Percentiles rank a stretch among this genome's conserved stretches.
phyloP scores from a whole-genome alignment of 2,888 invertebrate species.

The Ochropacha duplaris region DNA sequence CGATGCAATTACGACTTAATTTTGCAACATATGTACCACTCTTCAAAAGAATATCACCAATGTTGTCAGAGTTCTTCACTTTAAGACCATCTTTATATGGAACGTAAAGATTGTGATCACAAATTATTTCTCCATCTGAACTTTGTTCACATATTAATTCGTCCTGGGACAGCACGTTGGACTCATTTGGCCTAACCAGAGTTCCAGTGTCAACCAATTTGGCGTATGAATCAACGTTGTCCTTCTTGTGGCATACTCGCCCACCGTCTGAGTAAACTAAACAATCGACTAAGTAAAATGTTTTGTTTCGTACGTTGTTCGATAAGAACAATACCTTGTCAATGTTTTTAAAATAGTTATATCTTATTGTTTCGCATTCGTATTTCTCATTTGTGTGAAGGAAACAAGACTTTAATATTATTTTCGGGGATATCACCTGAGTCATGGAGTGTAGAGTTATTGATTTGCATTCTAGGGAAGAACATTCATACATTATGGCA shows the following conservation, averaged over 20 bases:
- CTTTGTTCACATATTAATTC: conserved; percentile 71
- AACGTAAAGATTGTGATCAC: conserved; percentile 60
- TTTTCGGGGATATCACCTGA: conserved; percentile 47
- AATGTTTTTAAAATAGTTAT: conserved; percentile 58
- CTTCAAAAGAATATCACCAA: conserved; percentile 56
- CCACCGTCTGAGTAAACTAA: conserved; percentile 61
- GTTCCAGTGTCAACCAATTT: conserved; percentile 60
- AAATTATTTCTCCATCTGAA: conserved; percentile 42
- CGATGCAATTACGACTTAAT: conserved; percentile 50
- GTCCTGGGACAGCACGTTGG: conserved; percentile 60
- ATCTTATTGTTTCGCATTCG: conserved; percentile 58
- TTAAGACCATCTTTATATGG: conserved; percentile 53
- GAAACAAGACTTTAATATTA: conserved; percentile 53
- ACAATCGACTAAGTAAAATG: conserved; percentile 67
- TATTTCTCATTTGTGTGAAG: conserved; percentile 32
- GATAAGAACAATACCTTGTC: conserved; percentile 66
- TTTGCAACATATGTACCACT: conserved; percentile 43
- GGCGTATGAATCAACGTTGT: conserved; percentile 46
- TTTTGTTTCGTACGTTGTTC: conserved; percentile 52
- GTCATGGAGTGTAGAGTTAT: conserved; percentile 51
- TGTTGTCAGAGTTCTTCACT: conserved; percentile 42
- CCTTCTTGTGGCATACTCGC: conserved; percentile 66
- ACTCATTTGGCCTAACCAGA: conserved; percentile 56
- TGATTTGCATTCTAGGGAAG: conserved; percentile 45
- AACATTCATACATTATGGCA: conserved; percentile 55